phyloP scores from a whole-genome alignment of 2,888 invertebrate species.

The Drosophila acutilabella region DNA sequence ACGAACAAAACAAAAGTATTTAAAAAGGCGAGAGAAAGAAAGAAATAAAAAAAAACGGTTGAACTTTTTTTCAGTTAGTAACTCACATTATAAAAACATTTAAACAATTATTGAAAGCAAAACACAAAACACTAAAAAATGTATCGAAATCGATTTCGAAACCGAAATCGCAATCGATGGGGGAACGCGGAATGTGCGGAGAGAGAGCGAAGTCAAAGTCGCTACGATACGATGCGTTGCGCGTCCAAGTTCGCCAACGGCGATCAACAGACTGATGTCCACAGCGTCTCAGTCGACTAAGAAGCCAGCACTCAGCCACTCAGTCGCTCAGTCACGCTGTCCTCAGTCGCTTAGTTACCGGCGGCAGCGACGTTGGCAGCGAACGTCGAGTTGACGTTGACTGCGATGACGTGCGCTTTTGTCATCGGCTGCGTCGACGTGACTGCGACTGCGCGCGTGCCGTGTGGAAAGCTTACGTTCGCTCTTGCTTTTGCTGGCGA shows the following conservation, averaged over 20 bases:
- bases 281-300: conserved; percentile 42
- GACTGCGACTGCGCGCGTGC: conserved; percentile 71
- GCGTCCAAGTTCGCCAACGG: conserved; percentile 75
- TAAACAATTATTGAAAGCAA: conserved; percentile 21
- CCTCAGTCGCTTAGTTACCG: background rate
- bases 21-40: background rate
- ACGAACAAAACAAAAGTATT: background rate
- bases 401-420: conserved; percentile 5
- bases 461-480: conserved; percentile 25
- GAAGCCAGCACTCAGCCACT: conserved; percentile 30
- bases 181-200: conserved; percentile 7
- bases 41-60: background rate
- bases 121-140: conserved; percentile 34
- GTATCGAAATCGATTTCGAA: conserved; percentile 3
- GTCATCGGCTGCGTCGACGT: conserved; percentile 21
- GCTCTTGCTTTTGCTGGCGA: background rate
- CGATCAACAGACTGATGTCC: conserved; percentile 78
- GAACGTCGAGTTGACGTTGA: conserved; percentile 13
- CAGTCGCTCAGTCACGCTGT: background rate
- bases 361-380: conserved; percentile 17
- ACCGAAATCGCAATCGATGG: conserved; percentile 3
- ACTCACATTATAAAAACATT: conserved; percentile 66
- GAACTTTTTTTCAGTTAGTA: conserved; percentile 10
- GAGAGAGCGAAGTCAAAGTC: conserved; percentile 4
- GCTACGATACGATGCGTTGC: conserved; percentile 36